Evolutionary conservation across 2,113 vertebrate species (phyloP).

Genomic region (Xiphophorus couchianus): DNA sequence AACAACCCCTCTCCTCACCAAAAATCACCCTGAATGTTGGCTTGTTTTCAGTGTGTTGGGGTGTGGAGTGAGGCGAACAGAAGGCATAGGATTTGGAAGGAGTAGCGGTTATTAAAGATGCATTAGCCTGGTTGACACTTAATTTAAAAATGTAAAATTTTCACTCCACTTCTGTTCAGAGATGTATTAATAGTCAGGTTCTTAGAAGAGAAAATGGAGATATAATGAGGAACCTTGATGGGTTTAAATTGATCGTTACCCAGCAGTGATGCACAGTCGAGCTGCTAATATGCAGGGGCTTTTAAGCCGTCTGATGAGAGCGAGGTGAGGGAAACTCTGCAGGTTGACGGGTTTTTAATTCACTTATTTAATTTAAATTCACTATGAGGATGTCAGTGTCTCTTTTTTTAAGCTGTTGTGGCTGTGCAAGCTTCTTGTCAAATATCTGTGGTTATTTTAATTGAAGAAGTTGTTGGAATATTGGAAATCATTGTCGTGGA

Average conservation of each 20-base stretch:
- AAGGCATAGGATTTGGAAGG: conserved; percentile 49
- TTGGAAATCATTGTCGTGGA: neutral
- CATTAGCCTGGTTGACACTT: conserved; percentile 62
- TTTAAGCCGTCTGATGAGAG: neutral
- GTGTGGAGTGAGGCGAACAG: conserved; percentile 26
- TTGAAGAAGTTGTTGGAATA: neutral
- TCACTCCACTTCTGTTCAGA: conserved; percentile 33
- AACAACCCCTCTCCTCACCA: conserved; percentile 3
- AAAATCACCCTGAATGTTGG: conserved; percentile 15
- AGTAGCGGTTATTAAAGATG: conserved; percentile 69
- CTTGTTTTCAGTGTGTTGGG: conserved; percentile 27
- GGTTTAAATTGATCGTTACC: conserved; percentile 10
- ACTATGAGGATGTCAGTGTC: neutral
- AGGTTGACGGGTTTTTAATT: too few relatives aligned
- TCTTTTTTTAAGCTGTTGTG: too few relatives aligned
- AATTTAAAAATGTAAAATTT: conserved; percentile 60
- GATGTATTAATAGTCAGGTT: conserved; percentile 58
- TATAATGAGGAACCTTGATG: conserved; percentile 13
- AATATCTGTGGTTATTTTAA: neutral
- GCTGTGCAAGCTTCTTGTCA: neutral
- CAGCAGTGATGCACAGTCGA: neutral
- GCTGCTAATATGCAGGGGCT: neutral
- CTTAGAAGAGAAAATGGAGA: neutral
- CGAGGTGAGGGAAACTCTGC: neutral
- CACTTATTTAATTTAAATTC: neutral